These are phyloP conservation scores for Eudasyphora cyanicolor DNA, from an alignment of 2,888 invertebrate genomes.

Conservation along the genomic window DNA sequence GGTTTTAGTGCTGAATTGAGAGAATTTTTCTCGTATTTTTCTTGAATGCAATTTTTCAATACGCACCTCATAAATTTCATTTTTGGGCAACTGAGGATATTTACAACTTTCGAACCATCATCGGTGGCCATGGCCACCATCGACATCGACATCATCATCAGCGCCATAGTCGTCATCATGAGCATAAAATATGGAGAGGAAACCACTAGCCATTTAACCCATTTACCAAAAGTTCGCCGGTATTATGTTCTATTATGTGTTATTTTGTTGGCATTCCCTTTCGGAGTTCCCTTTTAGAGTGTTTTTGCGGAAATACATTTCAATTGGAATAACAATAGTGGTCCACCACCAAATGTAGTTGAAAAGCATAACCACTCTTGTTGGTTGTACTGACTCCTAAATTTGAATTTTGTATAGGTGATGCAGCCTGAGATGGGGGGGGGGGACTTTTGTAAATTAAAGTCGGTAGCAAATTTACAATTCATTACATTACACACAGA, in stretches of 20 bases:
- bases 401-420: no score
- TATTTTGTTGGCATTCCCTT: not conserved
- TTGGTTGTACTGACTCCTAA: not conserved
- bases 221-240: constrained; percentile 7
- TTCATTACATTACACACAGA: no score
- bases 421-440: no score
- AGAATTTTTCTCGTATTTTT: constrained; percentile 6
- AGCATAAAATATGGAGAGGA: not conserved
- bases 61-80: constrained; percentile 58
- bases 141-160: not conserved
- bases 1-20: constrained; percentile 1
- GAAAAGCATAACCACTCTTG: not conserved
- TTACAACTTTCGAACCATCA: constrained; percentile 27
- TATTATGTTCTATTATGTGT: not conserved
- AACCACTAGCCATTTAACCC: constrained; percentile 17
- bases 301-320: no score
- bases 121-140: constrained; percentile 9
- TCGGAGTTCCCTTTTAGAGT: no score
- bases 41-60: constrained; percentile 3
- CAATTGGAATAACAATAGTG: not conserved
- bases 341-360: not conserved
- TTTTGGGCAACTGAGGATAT: constrained; percentile 16
- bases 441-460: no score
- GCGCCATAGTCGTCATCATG: not conserved
- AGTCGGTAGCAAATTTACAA: no score